Conservation (phyloP, 1,140 invertebrate genomes). For the Hypothenemus hampei region DNA sequence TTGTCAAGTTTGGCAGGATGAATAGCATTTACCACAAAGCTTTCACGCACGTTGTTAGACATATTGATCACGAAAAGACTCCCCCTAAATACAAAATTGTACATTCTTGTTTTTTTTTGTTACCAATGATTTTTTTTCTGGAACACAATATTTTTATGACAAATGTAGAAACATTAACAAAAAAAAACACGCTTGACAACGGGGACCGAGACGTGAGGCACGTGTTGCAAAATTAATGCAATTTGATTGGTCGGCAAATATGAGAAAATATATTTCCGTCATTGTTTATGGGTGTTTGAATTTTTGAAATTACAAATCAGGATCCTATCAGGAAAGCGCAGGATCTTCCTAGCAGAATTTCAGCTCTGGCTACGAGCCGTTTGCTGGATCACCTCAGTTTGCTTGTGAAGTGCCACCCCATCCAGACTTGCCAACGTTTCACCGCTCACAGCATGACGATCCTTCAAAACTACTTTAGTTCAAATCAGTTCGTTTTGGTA, state of each 20-base stretch:
- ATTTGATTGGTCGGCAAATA: not conserved
- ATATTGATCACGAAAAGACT: constrained; percentile 8
- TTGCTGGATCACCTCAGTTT: constrained; percentile 24
- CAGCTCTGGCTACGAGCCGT: constrained; percentile 21
- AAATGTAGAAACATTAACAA: not conserved
- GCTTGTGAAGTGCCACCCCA: constrained; percentile 18
- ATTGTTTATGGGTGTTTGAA: constrained; percentile 9
- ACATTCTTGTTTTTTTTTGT: not conserved
- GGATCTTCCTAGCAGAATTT: constrained; percentile 16
- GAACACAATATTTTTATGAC: not conserved
- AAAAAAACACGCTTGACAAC: not conserved
- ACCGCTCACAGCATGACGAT: too few species aligned
- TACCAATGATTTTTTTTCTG: not conserved
- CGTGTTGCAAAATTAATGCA: not conserved
- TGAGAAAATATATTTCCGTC: not conserved
- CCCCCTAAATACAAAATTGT: not conserved
- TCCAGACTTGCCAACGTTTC: constrained; percentile 12
- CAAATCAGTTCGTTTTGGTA: too few species aligned
- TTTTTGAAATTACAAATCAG: constrained; percentile 9
- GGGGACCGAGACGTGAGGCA: not conserved
- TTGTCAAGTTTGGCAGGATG: constrained; percentile 10
- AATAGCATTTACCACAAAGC: constrained; percentile 9
- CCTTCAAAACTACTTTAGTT: constrained; percentile 6
- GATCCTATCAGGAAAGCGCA: constrained; percentile 18
- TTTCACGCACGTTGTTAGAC: constrained; percentile 12